Evolutionary conservation across 2,797 vertebrate genomes (phyloP), one percentile per base, ranked within the genome.

Genomic region (Spheniscus humboldti): DNA sequence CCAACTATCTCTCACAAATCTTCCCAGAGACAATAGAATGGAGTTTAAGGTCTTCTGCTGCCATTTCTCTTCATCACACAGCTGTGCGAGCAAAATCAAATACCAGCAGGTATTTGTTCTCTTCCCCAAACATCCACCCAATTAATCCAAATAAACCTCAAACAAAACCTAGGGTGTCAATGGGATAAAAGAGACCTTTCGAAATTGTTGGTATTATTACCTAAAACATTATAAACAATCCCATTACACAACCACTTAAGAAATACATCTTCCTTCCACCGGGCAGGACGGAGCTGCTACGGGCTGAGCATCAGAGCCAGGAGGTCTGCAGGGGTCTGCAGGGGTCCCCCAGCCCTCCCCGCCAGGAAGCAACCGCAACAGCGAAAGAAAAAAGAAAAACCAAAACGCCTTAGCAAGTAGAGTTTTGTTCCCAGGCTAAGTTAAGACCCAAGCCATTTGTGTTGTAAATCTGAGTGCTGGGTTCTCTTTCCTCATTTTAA

Each of bases 71-170:
- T 82, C 37, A 90, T 56, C 89, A 82, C 75, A 24, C 85, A 88
- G 80, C 78, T 62, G 74, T 28, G n/a, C 30, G 27, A n/a, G 74
- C 56, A 81, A 48, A 83, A 73, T 25, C 59, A 74, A 71, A 63
- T 6, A 24, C 11, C 45, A 90, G 77, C 45, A 50, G n/a, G 71
- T 57, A 13, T 43, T 84, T 63, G 59, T 39, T 90, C 84, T 94
- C 86, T 59, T 93, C 84, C 79, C 71, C 83, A 86, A 92, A 73
- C 90, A 74, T 25, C 86, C 10, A 2, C 67, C 76, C 92, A 80
- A 87, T 93, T 94, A 94, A 96, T 73, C 89, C 93, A 80, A 92
- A 93, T 47, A 90, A 94, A 80, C 91, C 96, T 94, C 59, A 76
- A 59, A 86, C 64, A 84, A 74, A 45, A 81, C 48, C 56, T 45